Base-by-base conservation (phyloP, 2,888 invertebrate species). In the Cheilosia vulpina region DNA sequence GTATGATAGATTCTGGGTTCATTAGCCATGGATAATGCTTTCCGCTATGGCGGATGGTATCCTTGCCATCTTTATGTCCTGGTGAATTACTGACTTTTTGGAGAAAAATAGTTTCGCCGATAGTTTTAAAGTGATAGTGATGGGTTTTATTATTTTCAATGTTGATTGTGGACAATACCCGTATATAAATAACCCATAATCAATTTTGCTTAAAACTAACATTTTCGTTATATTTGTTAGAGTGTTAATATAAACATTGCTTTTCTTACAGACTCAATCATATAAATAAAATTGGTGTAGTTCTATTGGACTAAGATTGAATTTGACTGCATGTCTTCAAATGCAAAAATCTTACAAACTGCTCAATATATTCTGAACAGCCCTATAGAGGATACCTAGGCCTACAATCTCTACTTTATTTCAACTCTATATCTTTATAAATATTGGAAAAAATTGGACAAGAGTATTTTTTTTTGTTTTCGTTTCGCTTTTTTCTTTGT, bases 191-290 rank as follows among this genome's bases (percentile, higher is more conserved):
- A 58, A 7, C 1, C 58, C 58, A 21, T 58, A 58, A 13, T 58
- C 58, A 7, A 41, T 41, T 38, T 58, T 58, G 11, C 57, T 58
- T 38, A 58, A 19, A 15, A 41, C 21, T 58, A 58, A 15, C 43
- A 60, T 24, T 60, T 43, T 60, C 13, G 60, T 24, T 15, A 60
- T 21, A 2, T 9, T 38, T 19, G 5, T 24, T 15, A 60, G 13
- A 2, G 41, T 41, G 34, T 58, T 58, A 3, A 58, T 43, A 21
- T 58, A 24, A 2, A 24, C 58, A 58, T 41, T 19, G 21, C 38
- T 63, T 50, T 65, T 65, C 21, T 65, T 63, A 50, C 47, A 17
- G 9, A n/a, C n/a, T n/a, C n/a, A n/a, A n/a, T n/a, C n/a, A n/a
- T n/a, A n/a, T n/a, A n/a, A n/a, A n/a, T n/a, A n/a, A n/a, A n/a